phyloP scores from a whole-genome alignment of 35 echinoderm and acorn worm species.

The Ptychodera flava region DNA sequence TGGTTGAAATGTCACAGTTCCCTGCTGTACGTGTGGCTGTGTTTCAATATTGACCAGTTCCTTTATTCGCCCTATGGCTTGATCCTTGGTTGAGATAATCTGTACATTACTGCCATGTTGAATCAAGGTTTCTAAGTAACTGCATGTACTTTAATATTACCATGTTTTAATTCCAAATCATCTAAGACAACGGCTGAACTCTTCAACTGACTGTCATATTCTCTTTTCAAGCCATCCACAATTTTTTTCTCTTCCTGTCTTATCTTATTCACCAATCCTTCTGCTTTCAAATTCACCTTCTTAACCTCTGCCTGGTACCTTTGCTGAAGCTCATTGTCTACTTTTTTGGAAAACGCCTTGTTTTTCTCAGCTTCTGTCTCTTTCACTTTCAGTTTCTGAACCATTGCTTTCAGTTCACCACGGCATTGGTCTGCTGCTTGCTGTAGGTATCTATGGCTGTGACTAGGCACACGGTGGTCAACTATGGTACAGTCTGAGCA shows the following conservation, averaged over 20 bases:
- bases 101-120: not conserved
- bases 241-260: not conserved
- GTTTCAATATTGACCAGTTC: not conserved
- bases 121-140: not conserved
- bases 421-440: not conserved
- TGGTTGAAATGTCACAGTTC: not conserved
- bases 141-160: not conserved
- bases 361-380: not conserved
- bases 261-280: not conserved
- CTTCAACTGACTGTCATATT: not conserved
- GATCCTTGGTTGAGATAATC: not conserved
- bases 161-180: not conserved
- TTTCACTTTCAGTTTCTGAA: not conserved
- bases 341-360: not conserved
- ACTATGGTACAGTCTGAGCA: not conserved
- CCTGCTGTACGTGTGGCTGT: not conserved
- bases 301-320: not conserved
- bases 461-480: not conserved
- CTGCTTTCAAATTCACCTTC: not conserved
- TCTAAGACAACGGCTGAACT: not conserved
- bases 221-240: not conserved
- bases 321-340: not conserved
- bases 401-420: not conserved
- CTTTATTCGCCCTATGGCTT: not conserved
- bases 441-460: not conserved